Base-by-base conservation (phyloP, 2,888 invertebrate genomes). In the Aspidiotus destructor region DNA sequence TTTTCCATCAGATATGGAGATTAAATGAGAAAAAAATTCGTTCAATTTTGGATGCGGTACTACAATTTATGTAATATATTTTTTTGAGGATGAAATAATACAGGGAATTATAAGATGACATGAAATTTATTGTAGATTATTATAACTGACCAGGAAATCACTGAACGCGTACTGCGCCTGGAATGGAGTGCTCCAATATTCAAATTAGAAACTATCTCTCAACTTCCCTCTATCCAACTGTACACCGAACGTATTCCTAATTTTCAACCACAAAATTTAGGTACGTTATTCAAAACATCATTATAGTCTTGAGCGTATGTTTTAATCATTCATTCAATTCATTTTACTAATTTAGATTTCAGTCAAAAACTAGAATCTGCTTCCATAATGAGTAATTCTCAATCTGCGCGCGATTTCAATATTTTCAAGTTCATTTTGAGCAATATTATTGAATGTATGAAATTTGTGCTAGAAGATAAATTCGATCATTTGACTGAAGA, bases 1-100 rank as follows among this genome's bases (percentile, higher is more conserved):
- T 68, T 8, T 71, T 57, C 13, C 62, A 44, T 40, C 61, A 70
- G 48, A 41, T 71, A 8, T 71, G 70, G 70, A 41, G 70, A 54
- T 61, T 70, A 16, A 68, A 69, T 53, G 69, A 60, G 28, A 55
- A 68, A 63, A 58, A 69, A 52, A 68, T 68, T 10, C 41, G n/a
- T 16, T 52, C 13, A 5, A 16, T 61, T 13, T 55, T 71, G 48
- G 54, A 68, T 63, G 67, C 40, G 41, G 71, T 71, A 69, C 40
- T n/a, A n/a, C n/a, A n/a, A n/a, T n/a, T n/a, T n/a, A n/a, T n/a
- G n/a, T n/a, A n/a, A n/a, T n/a, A n/a, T n/a, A n/a, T n/a, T 13
- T 69, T 52, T 64, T 28, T 28, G 5, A 28, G 1, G 28, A 28
- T 28, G 28, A 28, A 28, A 28, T 28, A 28, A 28, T 28, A 28